phyloP scores from a whole-genome alignment of 2,113 vertebrate species.

The Nicator chloris region DNA sequence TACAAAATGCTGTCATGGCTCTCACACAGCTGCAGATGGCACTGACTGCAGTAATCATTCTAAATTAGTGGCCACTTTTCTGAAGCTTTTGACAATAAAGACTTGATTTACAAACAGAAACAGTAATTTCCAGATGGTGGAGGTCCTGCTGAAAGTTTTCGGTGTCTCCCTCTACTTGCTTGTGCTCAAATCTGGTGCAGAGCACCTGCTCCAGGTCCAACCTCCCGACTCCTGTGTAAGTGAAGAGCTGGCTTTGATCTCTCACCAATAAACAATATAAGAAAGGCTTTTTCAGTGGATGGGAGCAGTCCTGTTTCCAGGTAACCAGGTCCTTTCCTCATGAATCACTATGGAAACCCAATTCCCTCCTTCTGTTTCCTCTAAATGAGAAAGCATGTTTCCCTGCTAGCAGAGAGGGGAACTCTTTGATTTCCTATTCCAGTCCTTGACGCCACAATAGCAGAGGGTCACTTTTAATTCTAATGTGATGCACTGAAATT shows the following conservation, averaged over 20 bases:
- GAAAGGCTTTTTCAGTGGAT: neutral
- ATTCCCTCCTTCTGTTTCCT: constrained; percentile 53
- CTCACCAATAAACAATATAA: constrained; percentile 44
- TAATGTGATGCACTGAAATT: neutral
- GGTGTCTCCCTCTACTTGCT: neutral
- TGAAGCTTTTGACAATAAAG: neutral
- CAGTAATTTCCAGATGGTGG: neutral
- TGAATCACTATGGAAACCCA: constrained; percentile 69
- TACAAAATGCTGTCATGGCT: neutral
- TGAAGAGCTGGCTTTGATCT: constrained; percentile 21
- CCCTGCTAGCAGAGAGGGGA: neutral
- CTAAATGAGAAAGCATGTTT: constrained; percentile 48
- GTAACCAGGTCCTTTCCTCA: constrained; percentile 59
- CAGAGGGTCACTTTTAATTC: constrained; percentile 19
- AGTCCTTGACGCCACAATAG: neutral
- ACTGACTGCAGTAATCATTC: neutral
- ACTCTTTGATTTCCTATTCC: constrained; percentile 58
- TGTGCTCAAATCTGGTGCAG: neutral
- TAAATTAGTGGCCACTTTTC: neutral
- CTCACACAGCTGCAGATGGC: neutral
- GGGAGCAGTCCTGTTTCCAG: constrained; percentile 55
- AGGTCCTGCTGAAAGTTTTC: neutral
- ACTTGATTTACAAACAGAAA: neutral
- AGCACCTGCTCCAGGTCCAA: neutral
- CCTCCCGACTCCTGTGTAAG: neutral